These are phyloP conservation scores for Stenolophus ochropezus DNA, from an alignment of 2,888 invertebrate genomes.

Conservation along the genomic window DNA sequence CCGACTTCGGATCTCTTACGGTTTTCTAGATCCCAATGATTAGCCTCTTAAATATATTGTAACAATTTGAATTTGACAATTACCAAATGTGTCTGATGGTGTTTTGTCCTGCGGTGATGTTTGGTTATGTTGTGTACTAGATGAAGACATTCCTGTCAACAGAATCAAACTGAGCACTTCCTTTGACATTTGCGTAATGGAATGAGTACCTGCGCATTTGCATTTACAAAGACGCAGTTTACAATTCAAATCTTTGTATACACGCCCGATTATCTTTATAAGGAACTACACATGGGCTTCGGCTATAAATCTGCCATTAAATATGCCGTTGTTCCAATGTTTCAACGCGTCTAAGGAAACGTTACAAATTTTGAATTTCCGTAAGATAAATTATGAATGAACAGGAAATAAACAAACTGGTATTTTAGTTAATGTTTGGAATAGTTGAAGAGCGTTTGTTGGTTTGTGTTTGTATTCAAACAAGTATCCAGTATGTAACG, in stretches of 20 bases:
- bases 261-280: background rate
- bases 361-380: background rate
- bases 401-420: background rate
- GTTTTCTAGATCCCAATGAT: too few relatives aligned
- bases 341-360: background rate
- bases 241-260: conserved; percentile 41
- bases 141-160: too few relatives aligned
- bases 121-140: too few relatives aligned
- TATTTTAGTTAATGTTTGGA: background rate
- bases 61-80: too few relatives aligned
- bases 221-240: conserved; percentile 43
- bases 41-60: too few relatives aligned
- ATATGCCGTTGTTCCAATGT: background rate
- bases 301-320: background rate
- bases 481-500: background rate
- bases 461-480: background rate
- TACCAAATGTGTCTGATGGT: too few relatives aligned
- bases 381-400: background rate
- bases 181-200: conserved; percentile 47
- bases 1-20: too few relatives aligned
- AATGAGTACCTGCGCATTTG: conserved; percentile 35
- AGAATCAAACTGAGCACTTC: conserved; percentile 2
- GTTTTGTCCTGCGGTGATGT: too few relatives aligned
- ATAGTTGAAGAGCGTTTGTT: background rate
- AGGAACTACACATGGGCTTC: background rate